Conservation (phyloP, 1,140 invertebrate genomes). For the Palaemon carinicauda region DNA sequence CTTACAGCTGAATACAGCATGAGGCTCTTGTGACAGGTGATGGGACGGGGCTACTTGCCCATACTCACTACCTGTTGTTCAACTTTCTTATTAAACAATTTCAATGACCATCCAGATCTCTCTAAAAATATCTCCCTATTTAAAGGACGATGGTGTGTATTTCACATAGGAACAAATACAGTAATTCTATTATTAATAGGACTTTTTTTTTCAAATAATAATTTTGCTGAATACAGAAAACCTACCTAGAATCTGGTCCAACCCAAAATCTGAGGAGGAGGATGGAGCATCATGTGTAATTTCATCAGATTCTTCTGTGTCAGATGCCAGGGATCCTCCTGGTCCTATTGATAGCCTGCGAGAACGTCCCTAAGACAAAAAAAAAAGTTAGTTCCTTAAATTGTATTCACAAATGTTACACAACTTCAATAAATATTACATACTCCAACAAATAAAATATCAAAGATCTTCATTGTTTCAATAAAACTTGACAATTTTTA, state of each 20-base stretch:
- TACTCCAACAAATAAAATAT: background rate
- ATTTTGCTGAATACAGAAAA: background rate
- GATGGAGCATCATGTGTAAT: constrained; percentile 12
- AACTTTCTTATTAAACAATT: too few relatives aligned
- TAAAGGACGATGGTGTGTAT: too few relatives aligned
- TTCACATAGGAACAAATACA: background rate
- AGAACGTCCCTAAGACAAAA: background rate
- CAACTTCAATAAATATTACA: too few relatives aligned
- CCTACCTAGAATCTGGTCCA: constrained; percentile 39
- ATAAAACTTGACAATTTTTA: background rate
- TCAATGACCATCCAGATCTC: too few relatives aligned
- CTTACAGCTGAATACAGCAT: too few relatives aligned
- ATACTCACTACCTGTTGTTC: too few relatives aligned
- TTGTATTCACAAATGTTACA: background rate
- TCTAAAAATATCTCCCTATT: too few relatives aligned
- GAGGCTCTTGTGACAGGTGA: too few relatives aligned
- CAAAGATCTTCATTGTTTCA: too few relatives aligned
- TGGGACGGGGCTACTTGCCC: too few relatives aligned
- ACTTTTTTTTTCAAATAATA: background rate
- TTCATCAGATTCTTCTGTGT: constrained; percentile 44
- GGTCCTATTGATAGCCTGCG: background rate
- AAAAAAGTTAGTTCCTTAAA: too few relatives aligned
- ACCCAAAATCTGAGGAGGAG: constrained; percentile 12
- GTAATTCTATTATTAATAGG: too few relatives aligned
- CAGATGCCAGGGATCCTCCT: constrained; percentile 32